A percentile compares a stretch with the other conserved stretches of the same genome.
phyloP scores from a whole-genome alignment of 2,888 invertebrate species.

The Hirtodrosophila confusa region DNA sequence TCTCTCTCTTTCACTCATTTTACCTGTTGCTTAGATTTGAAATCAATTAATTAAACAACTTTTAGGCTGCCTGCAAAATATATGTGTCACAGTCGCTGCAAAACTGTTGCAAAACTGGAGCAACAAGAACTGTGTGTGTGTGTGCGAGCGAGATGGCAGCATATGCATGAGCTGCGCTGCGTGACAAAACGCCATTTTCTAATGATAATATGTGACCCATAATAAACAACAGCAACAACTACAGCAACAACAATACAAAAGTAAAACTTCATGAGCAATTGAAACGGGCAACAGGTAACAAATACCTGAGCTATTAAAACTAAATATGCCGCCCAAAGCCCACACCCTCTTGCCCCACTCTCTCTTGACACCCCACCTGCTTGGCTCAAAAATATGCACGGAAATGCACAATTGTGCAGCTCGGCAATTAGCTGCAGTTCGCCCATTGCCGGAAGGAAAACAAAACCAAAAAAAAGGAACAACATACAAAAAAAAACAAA shows the following conservation, averaged over 20 bases:
- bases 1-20: no score
- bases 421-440: constrained; percentile 80
- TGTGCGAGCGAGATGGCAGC: constrained; percentile 44
- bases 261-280: constrained; percentile 63
- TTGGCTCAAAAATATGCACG: constrained; percentile 79
- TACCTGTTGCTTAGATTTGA: constrained; percentile 11
- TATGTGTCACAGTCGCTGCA: constrained; percentile 40
- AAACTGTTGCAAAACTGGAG: constrained; percentile 40
- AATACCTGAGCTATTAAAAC: constrained; percentile 78
- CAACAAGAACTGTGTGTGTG: constrained; percentile 5
- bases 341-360: not conserved
- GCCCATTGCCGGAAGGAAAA: constrained; percentile 59
- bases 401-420: constrained; percentile 83
- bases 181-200: constrained; percentile 83
- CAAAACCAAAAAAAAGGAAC: constrained; percentile 20
- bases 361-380: constrained; percentile 5
- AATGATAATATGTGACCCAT: constrained; percentile 81
- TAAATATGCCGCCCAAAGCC: constrained; percentile 68
- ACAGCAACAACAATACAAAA: constrained; percentile 32
- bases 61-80: constrained; percentile 27
- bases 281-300: constrained; percentile 79
- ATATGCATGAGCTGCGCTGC: constrained; percentile 71
- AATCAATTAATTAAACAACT: constrained; percentile 50
- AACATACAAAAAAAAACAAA: constrained; percentile 22
- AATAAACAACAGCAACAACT: constrained; percentile 61